Conservation (phyloP, 1,140 invertebrate species). For the Ylistrum balloti region DNA sequence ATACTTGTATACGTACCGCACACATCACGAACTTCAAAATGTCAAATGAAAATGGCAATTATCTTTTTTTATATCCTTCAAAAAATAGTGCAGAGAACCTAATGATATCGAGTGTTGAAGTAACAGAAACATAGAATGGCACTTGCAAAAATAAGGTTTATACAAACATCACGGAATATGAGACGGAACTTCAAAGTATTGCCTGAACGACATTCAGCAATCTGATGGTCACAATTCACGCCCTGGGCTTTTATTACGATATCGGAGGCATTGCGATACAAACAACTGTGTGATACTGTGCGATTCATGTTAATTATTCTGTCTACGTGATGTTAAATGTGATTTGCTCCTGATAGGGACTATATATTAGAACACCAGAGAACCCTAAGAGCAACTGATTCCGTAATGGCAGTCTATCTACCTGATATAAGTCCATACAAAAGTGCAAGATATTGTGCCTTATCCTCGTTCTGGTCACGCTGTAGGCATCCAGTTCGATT, state of each 20-base stretch:
- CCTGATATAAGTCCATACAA: not conserved
- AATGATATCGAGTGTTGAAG: no score
- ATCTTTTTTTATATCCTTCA: no score
- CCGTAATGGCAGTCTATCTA: not conserved
- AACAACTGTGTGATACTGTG: not conserved
- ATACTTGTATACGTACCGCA: no score
- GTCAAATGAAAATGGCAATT: no score
- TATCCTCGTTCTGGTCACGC: not conserved
- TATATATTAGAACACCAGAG: not conserved
- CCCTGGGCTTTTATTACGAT: not conserved
- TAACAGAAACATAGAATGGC: no score
- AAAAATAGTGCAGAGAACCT: no score
- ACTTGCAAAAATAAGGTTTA: no score
- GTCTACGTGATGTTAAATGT: constrained; percentile 18
- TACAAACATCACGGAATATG: no score
- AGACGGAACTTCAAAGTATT: no score
- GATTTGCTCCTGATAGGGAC: not conserved
- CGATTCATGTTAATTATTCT: not conserved
- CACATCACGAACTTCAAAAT: no score
- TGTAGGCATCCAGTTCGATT: not conserved
- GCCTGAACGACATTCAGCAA: no score
- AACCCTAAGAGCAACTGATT: not conserved
- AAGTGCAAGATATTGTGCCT: not conserved
- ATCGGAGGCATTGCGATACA: not conserved
- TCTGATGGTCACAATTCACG: not conserved